These are phyloP conservation scores for Danaus plexippus DNA, from an alignment of 1,140 invertebrate species.

Conservation along the genomic window DNA sequence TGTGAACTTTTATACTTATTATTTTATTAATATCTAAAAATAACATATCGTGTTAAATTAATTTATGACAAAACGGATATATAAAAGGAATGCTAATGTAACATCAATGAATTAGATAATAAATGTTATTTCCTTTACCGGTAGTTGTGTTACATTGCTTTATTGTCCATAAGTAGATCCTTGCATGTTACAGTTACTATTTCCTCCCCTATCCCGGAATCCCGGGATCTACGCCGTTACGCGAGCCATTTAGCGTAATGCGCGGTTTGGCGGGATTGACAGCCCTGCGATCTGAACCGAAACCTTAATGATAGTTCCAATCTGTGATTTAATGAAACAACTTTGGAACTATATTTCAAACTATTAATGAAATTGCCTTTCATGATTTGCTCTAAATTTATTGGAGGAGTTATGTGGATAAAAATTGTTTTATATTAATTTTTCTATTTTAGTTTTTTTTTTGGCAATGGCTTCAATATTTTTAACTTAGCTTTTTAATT, in stretches of 20 bases:
- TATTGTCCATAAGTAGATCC: conserved; percentile 61
- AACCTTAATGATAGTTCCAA: conserved; percentile 44
- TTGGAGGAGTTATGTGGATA: no score
- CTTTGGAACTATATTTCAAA: conserved; percentile 15
- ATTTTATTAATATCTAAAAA: no score
- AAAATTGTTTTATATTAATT: no score
- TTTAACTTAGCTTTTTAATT: no score
- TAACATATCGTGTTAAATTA: no score
- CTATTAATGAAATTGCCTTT: conserved; percentile 19
- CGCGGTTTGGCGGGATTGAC: conserved; percentile 63
- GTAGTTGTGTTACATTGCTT: conserved; percentile 46
- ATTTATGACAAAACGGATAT: conserved; percentile 1
- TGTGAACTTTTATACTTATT: conserved; percentile 3
- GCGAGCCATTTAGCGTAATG: conserved; percentile 65
- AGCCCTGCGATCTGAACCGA: conserved; percentile 19
- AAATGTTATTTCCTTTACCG: conserved; percentile 44
- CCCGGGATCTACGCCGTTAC: conserved; percentile 43
- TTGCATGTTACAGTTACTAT: conserved; percentile 44
- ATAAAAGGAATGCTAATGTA: neutral
- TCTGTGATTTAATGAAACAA: conserved; percentile 27
- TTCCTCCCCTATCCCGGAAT: conserved; percentile 45
- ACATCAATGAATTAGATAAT: conserved; percentile 26
- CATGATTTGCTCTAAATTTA: no score
- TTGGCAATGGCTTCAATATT: no score
- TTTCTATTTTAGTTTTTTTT: no score